Base-by-base conservation (phyloP, 2,888 invertebrate species). In the Cetonia aurata region DNA sequence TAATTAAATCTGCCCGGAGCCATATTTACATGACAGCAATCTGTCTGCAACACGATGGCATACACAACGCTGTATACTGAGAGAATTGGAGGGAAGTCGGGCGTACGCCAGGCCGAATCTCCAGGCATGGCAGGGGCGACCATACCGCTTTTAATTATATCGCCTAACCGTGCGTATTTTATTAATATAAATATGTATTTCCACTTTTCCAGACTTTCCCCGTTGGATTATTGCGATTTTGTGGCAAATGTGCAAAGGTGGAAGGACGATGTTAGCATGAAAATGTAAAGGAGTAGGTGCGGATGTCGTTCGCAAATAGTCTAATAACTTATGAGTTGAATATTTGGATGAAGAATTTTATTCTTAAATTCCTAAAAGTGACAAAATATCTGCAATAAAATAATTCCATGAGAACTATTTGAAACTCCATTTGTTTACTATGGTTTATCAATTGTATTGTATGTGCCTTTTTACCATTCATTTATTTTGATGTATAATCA, bases 21-120 rank as follows among this genome's bases (percentile, higher is more conserved):
- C 83, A 83, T 83, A 84, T 84, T 84, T 84, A 84, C 84, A 84
- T 84, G 84, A 84, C 84, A 84, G 84, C 84, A 83, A 84, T 84
- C 84, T 84, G 84, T 84, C 84, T 83, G 80, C 79, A 79, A 78
- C 83, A 83, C 80, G 77, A 77, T 74, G 46, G 62, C 59, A 25
- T 4, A 25, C 25, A 4, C 25, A 25, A 25, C 25, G 4, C 25
- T 25, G 19, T 19, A 19, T 76, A 77, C 78, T 74, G 79, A 37
- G 66, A 15, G 25, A 66, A 19, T 53, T 41, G 25, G 15, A 79
- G 79, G 78, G 77, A 78, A 78, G 78, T 77, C 33, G 46, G 37
- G 44, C 17, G 37, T 56, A 48, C 62, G 62, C 33, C 67, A 44
- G 65, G 53, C 57, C 42, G 37, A 41, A 25, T 25, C 25, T 25